A percentile compares a stretch with the other conserved stretches of the same genome.
phyloP scores from a whole-genome alignment of 1,140 invertebrate genomes.

The Drosophila tropicalis region DNA sequence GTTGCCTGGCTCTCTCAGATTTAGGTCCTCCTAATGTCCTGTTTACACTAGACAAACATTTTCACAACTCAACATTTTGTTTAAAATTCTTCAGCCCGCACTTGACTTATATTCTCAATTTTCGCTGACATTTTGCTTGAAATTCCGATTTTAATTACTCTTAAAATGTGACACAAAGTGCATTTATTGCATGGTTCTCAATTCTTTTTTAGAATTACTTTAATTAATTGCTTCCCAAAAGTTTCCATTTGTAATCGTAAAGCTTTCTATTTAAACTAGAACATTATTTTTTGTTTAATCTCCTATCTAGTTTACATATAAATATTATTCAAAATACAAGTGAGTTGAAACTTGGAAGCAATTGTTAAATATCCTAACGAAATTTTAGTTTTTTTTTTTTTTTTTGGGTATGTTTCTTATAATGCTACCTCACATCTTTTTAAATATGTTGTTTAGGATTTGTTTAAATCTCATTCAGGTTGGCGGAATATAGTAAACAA shows the following conservation, averaged over 20 bases:
- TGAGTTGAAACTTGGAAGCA: background rate
- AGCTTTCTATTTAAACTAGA: background rate
- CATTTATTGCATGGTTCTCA: background rate
- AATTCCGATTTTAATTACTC: background rate
- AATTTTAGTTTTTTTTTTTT: background rate
- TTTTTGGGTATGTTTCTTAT: background rate
- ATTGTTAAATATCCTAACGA: too few species aligned
- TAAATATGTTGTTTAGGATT: background rate
- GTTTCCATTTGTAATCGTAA: background rate
- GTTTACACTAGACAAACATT: slow-evolving; percentile 5
- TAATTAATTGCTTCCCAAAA: background rate
- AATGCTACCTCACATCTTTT: too few species aligned
- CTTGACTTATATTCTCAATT: background rate
- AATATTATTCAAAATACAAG: background rate
- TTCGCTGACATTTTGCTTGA: background rate
- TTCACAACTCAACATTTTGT: slow-evolving; percentile 3
- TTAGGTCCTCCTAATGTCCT: slow-evolving; percentile 4
- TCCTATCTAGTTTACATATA: too few species aligned
- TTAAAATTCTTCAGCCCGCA: background rate
- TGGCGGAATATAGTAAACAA: background rate
- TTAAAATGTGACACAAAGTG: background rate
- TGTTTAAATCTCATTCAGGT: background rate
- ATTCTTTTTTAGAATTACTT: background rate
- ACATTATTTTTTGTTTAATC: background rate
- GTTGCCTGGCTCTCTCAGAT: slow-evolving; percentile 2